phyloP scores from a whole-genome alignment of 2,113 vertebrate species.

The Pygoscelis antarcticus region DNA sequence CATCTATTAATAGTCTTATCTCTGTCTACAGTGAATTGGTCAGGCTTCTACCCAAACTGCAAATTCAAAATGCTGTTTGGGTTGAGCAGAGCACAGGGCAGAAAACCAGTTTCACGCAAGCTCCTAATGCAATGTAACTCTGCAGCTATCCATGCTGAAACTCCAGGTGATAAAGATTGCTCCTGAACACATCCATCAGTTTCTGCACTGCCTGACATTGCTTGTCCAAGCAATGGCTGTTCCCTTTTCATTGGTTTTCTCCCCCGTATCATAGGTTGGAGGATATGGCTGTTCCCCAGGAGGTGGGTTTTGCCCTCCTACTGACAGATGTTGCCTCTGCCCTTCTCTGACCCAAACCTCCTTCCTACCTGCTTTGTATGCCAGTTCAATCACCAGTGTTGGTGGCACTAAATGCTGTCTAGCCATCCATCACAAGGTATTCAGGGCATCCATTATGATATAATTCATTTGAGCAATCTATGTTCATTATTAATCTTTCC shows the following conservation, averaged over 20 bases:
- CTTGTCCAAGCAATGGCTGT: neutral
- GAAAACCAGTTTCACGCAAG: neutral
- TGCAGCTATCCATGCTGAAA: neutral
- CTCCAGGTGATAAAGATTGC: neutral
- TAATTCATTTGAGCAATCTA: slow-evolving; percentile 43
- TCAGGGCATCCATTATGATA: slow-evolving; percentile 43
- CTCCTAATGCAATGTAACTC: neutral
- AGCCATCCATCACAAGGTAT: slow-evolving; percentile 44
- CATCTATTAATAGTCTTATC: slow-evolving; percentile 1
- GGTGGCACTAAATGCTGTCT: slow-evolving; percentile 45
- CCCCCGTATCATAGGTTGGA: neutral
- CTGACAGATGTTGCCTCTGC: neutral
- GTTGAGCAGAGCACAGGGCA: neutral
- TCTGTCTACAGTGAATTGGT: neutral
- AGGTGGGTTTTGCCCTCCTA: neutral
- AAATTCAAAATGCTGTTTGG: neutral
- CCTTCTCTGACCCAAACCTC: slow-evolving; percentile 22
- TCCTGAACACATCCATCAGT: neutral
- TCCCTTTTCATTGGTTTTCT: neutral
- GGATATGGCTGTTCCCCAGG: neutral
- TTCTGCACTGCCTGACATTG: neutral
- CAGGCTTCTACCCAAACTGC: neutral
- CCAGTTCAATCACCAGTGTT: neutral
- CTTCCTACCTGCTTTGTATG: slow-evolving; percentile 44
- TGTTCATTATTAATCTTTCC: slow-evolving; percentile 34